Conservation (phyloP, 2,888 invertebrate species). For the Ditylenchus weischeri region DNA sequence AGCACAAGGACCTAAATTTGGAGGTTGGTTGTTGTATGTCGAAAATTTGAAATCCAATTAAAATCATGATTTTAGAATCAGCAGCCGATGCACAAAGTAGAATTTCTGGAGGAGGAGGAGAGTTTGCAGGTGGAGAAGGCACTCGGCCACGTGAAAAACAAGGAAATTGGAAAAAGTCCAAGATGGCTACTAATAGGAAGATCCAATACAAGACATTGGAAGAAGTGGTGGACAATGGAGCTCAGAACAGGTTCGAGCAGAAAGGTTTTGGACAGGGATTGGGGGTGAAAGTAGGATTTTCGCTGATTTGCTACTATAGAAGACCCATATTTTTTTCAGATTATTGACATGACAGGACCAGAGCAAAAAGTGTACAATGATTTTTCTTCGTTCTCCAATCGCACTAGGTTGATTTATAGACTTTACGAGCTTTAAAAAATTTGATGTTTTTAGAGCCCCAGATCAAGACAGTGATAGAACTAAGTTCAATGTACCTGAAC, state of each 20-base stretch:
- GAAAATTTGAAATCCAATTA: slow-evolving; percentile 7
- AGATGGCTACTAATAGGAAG: slow-evolving; percentile 32
- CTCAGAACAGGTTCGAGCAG: neutral
- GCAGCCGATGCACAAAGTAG: slow-evolving; percentile 54
- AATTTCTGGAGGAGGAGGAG: slow-evolving; percentile 22
- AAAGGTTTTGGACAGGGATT: neutral
- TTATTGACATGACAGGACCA: slow-evolving; percentile 97
- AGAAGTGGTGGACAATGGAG: slow-evolving; percentile 59
- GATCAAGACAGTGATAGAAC: slow-evolving; percentile 64
- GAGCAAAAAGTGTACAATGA: slow-evolving; percentile 74
- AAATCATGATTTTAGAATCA: slow-evolving; percentile 40
- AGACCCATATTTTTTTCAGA: slow-evolving; percentile 60
- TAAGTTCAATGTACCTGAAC: slow-evolving; percentile 74
- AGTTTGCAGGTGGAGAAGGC: slow-evolving; percentile 22
- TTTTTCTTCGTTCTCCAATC: slow-evolving; percentile 54
- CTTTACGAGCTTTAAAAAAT: neutral
- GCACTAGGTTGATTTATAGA: slow-evolving; percentile 31
- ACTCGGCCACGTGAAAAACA: neutral
- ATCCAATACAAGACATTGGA: slow-evolving; percentile 62
- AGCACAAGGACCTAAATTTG: slow-evolving; percentile 53
- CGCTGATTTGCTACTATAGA: neutral
- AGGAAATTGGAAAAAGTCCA: slow-evolving; percentile 36
- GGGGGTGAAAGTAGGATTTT: neutral
- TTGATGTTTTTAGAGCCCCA: slow-evolving; percentile 30
- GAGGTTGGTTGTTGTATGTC: slow-evolving; percentile 33